These are phyloP conservation scores for Eupristina koningsbergeri DNA, from an alignment of 1,140 invertebrate species.

Conservation along the genomic window DNA sequence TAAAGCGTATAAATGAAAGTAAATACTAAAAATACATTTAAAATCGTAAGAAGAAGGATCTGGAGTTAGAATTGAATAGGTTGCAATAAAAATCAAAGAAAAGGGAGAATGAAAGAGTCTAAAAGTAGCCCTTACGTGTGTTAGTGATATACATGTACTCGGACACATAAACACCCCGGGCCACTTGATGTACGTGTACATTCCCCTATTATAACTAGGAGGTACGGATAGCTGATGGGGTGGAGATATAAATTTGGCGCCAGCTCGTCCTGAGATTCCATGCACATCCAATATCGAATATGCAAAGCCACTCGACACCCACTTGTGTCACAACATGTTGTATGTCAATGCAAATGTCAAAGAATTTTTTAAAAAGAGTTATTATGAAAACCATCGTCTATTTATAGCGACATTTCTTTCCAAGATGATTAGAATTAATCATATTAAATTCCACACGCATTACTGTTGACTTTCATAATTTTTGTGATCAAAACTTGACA, in stretches of 20 bases:
- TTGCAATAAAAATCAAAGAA: neutral
- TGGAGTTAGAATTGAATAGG: neutral
- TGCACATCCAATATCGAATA: conserved; percentile 1
- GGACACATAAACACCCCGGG: neutral
- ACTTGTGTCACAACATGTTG: conserved; percentile 35
- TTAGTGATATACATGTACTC: no score
- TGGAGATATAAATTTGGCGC: conserved; percentile 64
- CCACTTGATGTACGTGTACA: conserved; percentile 13
- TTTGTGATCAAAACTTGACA: no score
- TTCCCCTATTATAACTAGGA: neutral
- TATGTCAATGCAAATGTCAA: neutral
- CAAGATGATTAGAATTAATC: no score
- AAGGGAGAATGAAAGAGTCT: conserved; percentile 17
- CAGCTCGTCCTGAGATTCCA: conserved; percentile 55
- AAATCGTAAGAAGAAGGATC: conserved; percentile 11
- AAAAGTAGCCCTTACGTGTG: conserved; percentile 2
- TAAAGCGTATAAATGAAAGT: conserved; percentile 53
- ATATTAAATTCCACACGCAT: no score
- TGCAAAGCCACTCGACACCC: conserved; percentile 28
- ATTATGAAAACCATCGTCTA: neutral
- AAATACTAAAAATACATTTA: conserved; percentile 46
- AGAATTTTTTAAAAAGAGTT: neutral
- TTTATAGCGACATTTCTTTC: no score
- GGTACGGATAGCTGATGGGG: conserved; percentile 57
- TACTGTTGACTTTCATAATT: no score